Percentiles rank a stretch among this genome's conserved stretches.
These are phyloP conservation scores for Geodia barretti DNA, from an alignment of 37 sponge, comb jelly and placozoan genomes.

Conservation along the genomic window DNA sequence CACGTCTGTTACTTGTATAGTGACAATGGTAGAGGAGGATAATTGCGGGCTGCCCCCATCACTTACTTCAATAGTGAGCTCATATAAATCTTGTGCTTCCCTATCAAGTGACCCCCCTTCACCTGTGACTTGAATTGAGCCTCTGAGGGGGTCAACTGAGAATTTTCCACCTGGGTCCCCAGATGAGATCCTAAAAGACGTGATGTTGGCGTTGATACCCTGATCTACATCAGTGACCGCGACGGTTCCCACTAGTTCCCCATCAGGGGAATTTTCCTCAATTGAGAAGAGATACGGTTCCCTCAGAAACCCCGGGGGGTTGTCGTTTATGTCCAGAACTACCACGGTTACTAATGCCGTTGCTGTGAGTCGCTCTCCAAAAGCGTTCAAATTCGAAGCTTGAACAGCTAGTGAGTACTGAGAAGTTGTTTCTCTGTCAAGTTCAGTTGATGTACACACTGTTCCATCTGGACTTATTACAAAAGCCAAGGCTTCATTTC, in stretches of 20 bases:
- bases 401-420: slow-evolving; percentile 30
- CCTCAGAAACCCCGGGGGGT: slow-evolving; percentile 33
- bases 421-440: slow-evolving; percentile 51
- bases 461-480: slow-evolving; percentile 10
- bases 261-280: slow-evolving; percentile 11
- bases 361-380: slow-evolving; percentile 24
- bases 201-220: slow-evolving; percentile 37
- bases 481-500: slow-evolving; percentile 1
- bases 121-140: neutral
- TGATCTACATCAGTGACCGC: slow-evolving; percentile 32
- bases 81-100: slow-evolving; percentile 20
- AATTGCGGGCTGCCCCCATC: slow-evolving; percentile 42
- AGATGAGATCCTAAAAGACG: slow-evolving; percentile 9
- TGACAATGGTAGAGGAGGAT: slow-evolving; percentile 10
- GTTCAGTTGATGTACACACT: slow-evolving; percentile 4
- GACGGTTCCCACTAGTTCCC: slow-evolving; percentile 14
- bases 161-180: slow-evolving; percentile 13
- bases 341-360: slow-evolving; percentile 21
- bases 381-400: slow-evolving; percentile 29
- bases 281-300: slow-evolving; percentile 16
- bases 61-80: slow-evolving; percentile 15
- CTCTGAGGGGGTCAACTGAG: slow-evolving; percentile 15
- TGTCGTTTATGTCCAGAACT: slow-evolving; percentile 36
- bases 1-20: slow-evolving; percentile 34
- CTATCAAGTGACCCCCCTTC: slow-evolving; percentile 22